phyloP scores from a whole-genome alignment of 1,140 invertebrate genomes.

The Luehdorfia chinensis region DNA sequence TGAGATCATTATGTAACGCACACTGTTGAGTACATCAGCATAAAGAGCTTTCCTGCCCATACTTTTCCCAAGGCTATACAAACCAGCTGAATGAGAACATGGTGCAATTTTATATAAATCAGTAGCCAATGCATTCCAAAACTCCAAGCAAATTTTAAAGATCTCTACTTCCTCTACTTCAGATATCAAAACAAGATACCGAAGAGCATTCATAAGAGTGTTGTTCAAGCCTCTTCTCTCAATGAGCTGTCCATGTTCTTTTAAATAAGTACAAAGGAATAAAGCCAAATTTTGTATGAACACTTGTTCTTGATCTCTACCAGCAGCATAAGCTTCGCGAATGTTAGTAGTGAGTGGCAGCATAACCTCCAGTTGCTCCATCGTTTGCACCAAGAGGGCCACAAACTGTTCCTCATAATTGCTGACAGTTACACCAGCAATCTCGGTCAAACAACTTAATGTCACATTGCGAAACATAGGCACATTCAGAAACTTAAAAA shows the following conservation, averaged over 20 bases:
- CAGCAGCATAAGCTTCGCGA: constrained; percentile 93
- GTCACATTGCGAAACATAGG: constrained; percentile 99
- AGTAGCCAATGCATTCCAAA: constrained; percentile 96
- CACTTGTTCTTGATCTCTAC: constrained; percentile 97
- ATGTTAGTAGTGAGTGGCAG: constrained; percentile 94
- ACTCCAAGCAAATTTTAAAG: constrained; percentile 99
- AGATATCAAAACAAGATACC: constrained; percentile 97
- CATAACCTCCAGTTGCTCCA: constrained; percentile 95
- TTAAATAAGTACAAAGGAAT: constrained; percentile 97
- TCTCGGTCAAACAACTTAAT: constrained; percentile 98
- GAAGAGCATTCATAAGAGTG: constrained; percentile 88
- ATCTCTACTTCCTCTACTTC: constrained; percentile 99
- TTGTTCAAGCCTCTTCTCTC: constrained; percentile 87
- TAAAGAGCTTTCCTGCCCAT: constrained; percentile 82
- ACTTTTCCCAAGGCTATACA: constrained; percentile 64
- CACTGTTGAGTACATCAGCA: constrained; percentile 89
- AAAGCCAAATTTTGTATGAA: constrained; percentile 99
- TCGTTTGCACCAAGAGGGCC: constrained; percentile 91
- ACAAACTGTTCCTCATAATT: constrained; percentile 97
- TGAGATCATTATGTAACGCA: constrained; percentile 99
- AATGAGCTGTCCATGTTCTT: constrained; percentile 94
- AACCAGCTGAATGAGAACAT: constrained; percentile 64
- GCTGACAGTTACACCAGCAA: constrained; percentile 91
- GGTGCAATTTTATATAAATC: constrained; percentile 93
- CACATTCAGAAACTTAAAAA: constrained; percentile 98